These are phyloP conservation scores for Metridium senile DNA, from an alignment of 92 coral and sea anemone genomes.

Conservation along the genomic window DNA sequence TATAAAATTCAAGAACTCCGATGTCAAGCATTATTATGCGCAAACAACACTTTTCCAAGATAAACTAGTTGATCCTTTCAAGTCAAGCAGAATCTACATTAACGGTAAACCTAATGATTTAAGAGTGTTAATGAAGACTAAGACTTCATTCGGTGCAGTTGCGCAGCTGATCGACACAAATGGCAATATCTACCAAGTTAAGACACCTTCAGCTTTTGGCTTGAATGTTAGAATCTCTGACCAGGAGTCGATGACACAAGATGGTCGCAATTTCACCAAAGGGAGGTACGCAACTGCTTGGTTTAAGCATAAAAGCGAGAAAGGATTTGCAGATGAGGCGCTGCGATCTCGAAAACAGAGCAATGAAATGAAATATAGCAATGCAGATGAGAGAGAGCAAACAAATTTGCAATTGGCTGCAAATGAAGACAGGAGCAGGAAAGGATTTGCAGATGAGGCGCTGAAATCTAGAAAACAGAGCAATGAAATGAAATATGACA, in stretches of 20 bases:
- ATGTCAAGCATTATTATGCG: conserved; percentile 7
- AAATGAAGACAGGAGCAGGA: conserved; percentile 1
- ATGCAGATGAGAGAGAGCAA: no score
- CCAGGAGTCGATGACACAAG: conserved; percentile 40
- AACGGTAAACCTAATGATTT: not conserved
- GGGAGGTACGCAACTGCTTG: conserved; percentile 38
- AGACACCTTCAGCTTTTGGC: conserved; percentile 17
- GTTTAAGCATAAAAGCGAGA: conserved; percentile 18
- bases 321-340: not conserved
- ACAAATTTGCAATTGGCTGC: no score
- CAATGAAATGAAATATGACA: no score
- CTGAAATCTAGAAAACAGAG: no score
- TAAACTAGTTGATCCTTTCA: conserved; percentile 31
- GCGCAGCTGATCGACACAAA: conserved; percentile 54
- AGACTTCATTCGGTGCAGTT: not conserved
- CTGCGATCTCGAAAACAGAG: no score
- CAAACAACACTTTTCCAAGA: conserved; percentile 80
- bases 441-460: not conserved
- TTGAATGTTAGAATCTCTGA: conserved; percentile 42
- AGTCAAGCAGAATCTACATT: conserved; percentile 6
- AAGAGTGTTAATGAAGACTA: conserved; percentile 3
- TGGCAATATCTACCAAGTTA: conserved; percentile 66
- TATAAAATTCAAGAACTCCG: conserved; percentile 24
- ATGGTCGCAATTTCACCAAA: conserved; percentile 13
- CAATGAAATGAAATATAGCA: no score